phyloP scores from a whole-genome alignment of 1,140 invertebrate genomes.

The Mamestra configurata region DNA sequence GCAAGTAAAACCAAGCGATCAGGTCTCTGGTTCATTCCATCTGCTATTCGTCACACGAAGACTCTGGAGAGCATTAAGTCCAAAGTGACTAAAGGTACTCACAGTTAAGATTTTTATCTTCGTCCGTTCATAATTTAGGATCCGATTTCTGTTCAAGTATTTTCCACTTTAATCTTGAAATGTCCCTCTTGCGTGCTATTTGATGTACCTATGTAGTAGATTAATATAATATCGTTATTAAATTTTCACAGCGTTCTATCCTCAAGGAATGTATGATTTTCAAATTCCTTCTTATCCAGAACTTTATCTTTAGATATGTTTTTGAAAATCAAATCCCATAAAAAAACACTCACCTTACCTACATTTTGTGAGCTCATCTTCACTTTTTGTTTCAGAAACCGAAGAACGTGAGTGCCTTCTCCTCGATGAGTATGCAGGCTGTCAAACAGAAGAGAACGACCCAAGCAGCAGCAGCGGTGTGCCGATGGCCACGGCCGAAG shows the following conservation, averaged over 20 bases:
- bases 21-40: conserved; percentile 82
- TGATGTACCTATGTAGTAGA: not conserved
- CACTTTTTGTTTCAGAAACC: conserved; percentile 67
- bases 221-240: too few relatives aligned
- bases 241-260: too few relatives aligned
- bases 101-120: not conserved
- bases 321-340: too few relatives aligned
- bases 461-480: conserved; percentile 71
- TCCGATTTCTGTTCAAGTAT: not conserved
- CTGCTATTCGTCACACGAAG: conserved; percentile 82
- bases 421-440: conserved; percentile 86
- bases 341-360: too few relatives aligned
- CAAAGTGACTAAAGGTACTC: conserved; percentile 84
- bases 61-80: conserved; percentile 85
- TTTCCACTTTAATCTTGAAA: not conserved
- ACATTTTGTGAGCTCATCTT: not conserved
- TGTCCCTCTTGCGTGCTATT: not conserved
- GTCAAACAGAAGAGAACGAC: conserved; percentile 75
- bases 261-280: too few relatives aligned
- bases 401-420: conserved; percentile 88
- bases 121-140: not conserved
- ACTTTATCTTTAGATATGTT: too few relatives aligned
- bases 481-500: conserved; percentile 77
- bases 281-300: too few relatives aligned
- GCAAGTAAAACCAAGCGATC: conserved; percentile 72